Evolutionary conservation across 2,888 invertebrate genomes (phyloP).

Genomic region (Elegia similella): DNA sequence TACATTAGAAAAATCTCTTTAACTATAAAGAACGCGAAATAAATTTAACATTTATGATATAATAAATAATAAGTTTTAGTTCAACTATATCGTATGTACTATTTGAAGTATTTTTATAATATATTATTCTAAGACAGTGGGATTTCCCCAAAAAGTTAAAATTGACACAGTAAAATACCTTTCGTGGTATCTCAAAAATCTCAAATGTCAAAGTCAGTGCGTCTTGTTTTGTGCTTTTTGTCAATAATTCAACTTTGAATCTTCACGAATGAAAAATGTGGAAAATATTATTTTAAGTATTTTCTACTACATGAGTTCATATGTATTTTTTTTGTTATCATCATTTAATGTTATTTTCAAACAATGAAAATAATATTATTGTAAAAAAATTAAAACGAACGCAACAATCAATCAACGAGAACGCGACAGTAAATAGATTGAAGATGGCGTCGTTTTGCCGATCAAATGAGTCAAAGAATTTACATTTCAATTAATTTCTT

Average conservation of each 20-base stretch:
- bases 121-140: not conserved
- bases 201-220: not conserved
- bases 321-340: no score
- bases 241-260: no score
- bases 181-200: not conserved
- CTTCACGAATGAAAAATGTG: no score
- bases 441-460: conserved; percentile 80
- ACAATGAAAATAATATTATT: not conserved
- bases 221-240: not conserved
- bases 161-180: not conserved
- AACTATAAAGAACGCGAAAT: no score
- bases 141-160: not conserved
- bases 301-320: no score
- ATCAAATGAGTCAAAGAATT: conserved; percentile 67
- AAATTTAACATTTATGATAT: no score
- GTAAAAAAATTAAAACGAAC: not conserved
- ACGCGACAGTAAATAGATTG: conserved; percentile 49
- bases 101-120: not conserved
- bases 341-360: not conserved
- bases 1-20: no score
- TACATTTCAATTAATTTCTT: conserved; percentile 52
- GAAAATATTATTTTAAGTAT: no score
- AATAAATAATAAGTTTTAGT: no score
- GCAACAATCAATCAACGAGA: conserved; percentile 22
- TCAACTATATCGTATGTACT: not conserved